Percentiles rank a stretch among this genome's conserved stretches.
These are phyloP conservation scores for Cryptoblepharus egeriae DNA, from an alignment of 2,797 vertebrate species.

Conservation along the genomic window DNA sequence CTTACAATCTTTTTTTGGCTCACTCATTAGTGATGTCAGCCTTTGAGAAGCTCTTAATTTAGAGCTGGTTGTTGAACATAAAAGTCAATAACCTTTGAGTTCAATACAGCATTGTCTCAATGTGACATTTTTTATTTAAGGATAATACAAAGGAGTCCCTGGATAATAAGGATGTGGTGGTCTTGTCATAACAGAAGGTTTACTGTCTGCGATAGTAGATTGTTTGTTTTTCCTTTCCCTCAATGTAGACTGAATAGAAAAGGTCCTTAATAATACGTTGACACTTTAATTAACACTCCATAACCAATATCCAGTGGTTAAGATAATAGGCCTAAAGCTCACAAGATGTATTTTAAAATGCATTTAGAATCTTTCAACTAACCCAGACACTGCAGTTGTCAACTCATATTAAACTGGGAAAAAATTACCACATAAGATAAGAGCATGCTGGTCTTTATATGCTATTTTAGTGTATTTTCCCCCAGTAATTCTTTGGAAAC, in stretches of 20 bases:
- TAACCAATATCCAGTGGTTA: conserved; percentile 48
- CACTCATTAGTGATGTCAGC: background rate
- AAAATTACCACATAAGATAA: background rate
- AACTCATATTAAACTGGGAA: background rate
- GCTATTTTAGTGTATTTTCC: background rate
- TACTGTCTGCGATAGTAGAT: conserved; percentile 28
- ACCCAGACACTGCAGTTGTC: background rate
- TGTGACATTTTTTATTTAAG: background rate
- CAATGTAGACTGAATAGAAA: conserved; percentile 67
- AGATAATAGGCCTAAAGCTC: conserved; percentile 37
- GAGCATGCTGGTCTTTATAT: background rate
- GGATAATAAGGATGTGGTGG: background rate
- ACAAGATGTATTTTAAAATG: conserved; percentile 4
- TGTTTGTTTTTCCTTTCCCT: conserved; percentile 29
- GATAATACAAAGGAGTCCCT: background rate
- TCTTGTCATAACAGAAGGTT: background rate
- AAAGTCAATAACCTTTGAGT: background rate
- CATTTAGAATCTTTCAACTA: conserved; percentile 1
- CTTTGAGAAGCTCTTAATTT: background rate
- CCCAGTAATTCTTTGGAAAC: conserved; percentile 15
- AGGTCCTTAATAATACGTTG: conserved; percentile 55
- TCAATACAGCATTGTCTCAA: background rate
- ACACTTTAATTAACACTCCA: conserved; percentile 66
- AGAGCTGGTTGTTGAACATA: background rate
- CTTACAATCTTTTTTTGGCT: background rate